Base-by-base conservation (phyloP, 1,140 invertebrate species). In the Bombus confusus region DNA sequence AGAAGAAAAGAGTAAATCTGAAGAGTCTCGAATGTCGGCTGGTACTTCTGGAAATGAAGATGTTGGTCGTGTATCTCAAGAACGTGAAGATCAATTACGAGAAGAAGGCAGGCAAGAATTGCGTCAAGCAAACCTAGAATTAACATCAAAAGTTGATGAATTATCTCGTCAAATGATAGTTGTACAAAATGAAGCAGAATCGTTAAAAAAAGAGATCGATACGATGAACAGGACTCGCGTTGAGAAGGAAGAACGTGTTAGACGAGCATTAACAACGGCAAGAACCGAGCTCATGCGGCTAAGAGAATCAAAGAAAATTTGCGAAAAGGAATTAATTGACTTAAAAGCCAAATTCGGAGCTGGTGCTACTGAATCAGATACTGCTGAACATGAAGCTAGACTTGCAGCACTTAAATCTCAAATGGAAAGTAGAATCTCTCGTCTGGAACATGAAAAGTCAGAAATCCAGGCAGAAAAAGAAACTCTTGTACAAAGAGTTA, bases 391-490 rank as follows among this genome's bases (percentile, higher is more conserved):
- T 81, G 96, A 97, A 86, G 95, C 95, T 0, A 94, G 96, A 79
- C 89, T 97, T 15, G 95, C 95, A 22, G 95, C 96, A 15, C 93
- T 97, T 34, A 97, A 97, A 90, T 97, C 97, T 6, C 97, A 97
- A 91, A 97, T 97, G 92, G 97, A 98, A 88, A 96, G 96, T 12
- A 96, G 96, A 77, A 95, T 98, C n/a, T 95, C 96, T 25, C 95
- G 96, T 12, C 84, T 98, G 52, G 97, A 98, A 90, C 97, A 97
- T 90, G 98, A 98, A 90, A 97, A 97, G 85, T 95, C 96, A 31
- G 97, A 97, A 89, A 95, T 96, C 72, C 96, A 96, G 85, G 95
- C 96, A 22, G 96, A 97, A 87, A 96, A 97, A 76, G 98, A 98
- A 91, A 95, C 97, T 13, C 92, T 98, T 25, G 95, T 96, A 81